Evolutionary conservation across 1,140 invertebrate species (phyloP), one percentile per base, ranked within the genome.

Genomic region (Anastrepha ludens): DNA sequence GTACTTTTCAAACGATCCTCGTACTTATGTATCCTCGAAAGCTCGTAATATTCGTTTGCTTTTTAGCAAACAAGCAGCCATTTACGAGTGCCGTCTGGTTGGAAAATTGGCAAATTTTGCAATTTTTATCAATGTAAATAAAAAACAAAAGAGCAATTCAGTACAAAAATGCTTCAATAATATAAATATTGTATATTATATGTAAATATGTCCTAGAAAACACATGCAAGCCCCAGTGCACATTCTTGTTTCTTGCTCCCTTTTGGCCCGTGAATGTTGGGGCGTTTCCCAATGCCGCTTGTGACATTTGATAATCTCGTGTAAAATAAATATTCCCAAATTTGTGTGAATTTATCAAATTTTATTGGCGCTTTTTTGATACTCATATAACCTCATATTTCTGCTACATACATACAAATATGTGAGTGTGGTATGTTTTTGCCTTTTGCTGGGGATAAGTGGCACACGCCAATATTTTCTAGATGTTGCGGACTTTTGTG

Each of bases 261-360:
- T 55, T 81, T 50, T n/a, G 4, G 70, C 13, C 39, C 9, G 20
- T 55, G n/a, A 81, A 4, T 81, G 47, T 13, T 55, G n/a, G 74
- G 44, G 44, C 41, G 67, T 9, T 44, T 17, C 1, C 64, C 50
- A 55, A 65, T 65, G 64, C 29, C 39, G 67, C 29, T 74, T 50
- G 74, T 78, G 74, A 55, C 47, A 78, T 50, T 17, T 55, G 47
- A 74, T 74, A 74, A 74, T 74, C 44, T 74, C 74, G 20, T 55
- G 74, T 81, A 81, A 50, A 81, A 81, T 55, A 81, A 81, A 81
- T 81, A 81, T 55, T 81, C 47, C 20, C 47, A 81, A 55, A 58
- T 55, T 81, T 58, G 47, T 81, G 47, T 58, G 20, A 55, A 81
- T 81, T 81, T 81, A 81, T 81, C 74, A 55, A 55, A 20, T 39